A percentile compares a stretch with the other conserved stretches of the same genome.
Evolutionary conservation across 2,113 vertebrate genomes (phyloP).

Genomic region (Aleadryas rufinucha): DNA sequence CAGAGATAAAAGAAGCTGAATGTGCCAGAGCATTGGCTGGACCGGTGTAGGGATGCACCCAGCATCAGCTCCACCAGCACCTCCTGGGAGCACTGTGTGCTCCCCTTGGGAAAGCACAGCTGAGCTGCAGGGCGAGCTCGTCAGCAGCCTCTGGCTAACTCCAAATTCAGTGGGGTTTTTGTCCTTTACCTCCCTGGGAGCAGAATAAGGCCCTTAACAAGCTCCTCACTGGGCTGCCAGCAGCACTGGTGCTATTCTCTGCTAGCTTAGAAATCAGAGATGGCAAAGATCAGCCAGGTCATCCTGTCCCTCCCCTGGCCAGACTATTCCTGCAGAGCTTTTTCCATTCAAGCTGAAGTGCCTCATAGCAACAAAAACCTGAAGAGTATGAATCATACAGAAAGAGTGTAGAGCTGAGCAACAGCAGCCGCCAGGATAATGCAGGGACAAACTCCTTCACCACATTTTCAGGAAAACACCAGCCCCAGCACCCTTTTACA

Average conservation of each 20-base stretch:
- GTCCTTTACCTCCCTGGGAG: neutral
- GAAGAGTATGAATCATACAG: neutral
- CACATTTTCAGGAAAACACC: neutral
- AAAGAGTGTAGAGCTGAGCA: neutral
- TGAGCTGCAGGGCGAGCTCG: neutral
- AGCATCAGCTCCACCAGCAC: neutral
- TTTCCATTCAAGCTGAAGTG: neutral
- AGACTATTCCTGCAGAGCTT: neutral
- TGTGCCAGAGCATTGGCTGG: accelerated
- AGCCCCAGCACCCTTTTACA: neutral
- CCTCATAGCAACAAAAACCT: conserved; percentile 44
- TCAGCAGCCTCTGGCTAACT: neutral
- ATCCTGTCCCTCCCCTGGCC: neutral
- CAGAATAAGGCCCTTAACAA: neutral
- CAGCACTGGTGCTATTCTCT: neutral
- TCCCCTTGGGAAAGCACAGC: neutral
- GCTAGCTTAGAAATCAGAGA: conserved; percentile 9
- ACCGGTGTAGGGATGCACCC: accelerated
- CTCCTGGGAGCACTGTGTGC: accelerated
- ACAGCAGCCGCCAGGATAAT: neutral
- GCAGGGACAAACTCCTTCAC: neutral
- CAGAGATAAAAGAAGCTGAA: neutral
- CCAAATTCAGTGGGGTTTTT: neutral
- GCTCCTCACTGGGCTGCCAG: neutral
- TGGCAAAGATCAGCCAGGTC: conserved; percentile 18